A percentile compares a stretch with the other conserved stretches of the same genome.
phyloP scores from a whole-genome alignment of 1,140 invertebrate species.

The Drosophila bifasciata region DNA sequence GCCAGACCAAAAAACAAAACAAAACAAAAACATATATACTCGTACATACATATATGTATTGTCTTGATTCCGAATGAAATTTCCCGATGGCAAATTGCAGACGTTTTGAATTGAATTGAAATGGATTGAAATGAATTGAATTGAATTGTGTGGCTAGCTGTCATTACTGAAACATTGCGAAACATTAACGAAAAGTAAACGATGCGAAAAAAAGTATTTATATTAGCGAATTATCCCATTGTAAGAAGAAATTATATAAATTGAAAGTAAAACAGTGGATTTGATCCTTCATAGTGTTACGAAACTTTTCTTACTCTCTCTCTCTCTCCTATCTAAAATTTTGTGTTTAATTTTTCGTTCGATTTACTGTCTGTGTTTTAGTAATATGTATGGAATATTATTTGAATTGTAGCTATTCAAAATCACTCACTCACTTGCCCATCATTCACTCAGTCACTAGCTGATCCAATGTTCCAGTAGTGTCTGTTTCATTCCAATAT shows the following conservation, averaged over 20 bases:
- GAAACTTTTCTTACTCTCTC: constrained; percentile 64
- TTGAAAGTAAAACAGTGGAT: constrained; percentile 84
- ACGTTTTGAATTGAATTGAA: constrained; percentile 26
- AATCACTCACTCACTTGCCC: constrained; percentile 2
- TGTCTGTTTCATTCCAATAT: too few relatives aligned
- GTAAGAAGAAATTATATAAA: constrained; percentile 76
- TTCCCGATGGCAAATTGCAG: constrained; percentile 49
- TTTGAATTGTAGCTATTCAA: constrained; percentile 34
- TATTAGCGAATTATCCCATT: constrained; percentile 55
- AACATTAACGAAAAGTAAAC: constrained; percentile 9
- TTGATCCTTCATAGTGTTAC: constrained; percentile 83
- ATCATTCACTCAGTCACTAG: not conserved
- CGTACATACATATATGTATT: too few relatives aligned
- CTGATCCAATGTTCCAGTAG: not conserved
- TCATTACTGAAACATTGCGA: constrained; percentile 34
- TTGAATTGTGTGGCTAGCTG: constrained; percentile 49
- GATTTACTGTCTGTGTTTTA: constrained; percentile 71
- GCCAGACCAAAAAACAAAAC: constrained; percentile 11
- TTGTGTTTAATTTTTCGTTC: constrained; percentile 42
- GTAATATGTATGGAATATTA: constrained; percentile 65
- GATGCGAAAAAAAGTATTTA: constrained; percentile 20
- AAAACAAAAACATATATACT: not conserved
- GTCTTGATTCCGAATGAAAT: constrained; percentile 12
- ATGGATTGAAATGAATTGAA: too few relatives aligned
- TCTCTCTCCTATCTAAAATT: too few relatives aligned